Evolutionary conservation across 2,888 invertebrate species (phyloP).

Genomic region (Rhingia rostrata): DNA sequence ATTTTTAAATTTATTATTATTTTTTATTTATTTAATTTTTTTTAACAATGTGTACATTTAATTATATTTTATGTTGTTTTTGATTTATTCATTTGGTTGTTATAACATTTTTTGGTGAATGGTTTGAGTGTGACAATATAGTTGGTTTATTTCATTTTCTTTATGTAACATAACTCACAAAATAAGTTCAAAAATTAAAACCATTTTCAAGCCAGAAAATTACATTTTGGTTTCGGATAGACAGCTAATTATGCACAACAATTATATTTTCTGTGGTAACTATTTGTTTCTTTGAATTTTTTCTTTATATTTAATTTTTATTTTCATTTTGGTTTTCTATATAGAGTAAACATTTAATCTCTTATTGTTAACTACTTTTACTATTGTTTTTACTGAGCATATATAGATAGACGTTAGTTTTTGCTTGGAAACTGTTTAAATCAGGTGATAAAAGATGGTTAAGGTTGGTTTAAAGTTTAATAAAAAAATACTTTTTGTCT

Average conservation of each 20-base stretch:
- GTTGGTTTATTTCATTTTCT: neutral
- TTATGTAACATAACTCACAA: conserved; percentile 14
- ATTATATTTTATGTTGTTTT: conserved; percentile 3
- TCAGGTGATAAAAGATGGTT: no score
- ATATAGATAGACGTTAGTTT: no score
- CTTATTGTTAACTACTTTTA: conserved; percentile 28
- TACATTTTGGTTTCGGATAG: conserved; percentile 11
- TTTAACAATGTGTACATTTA: conserved; percentile 35
- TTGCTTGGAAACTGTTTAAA: no score
- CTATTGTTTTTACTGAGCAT: conserved; percentile 19
- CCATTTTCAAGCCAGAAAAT: neutral
- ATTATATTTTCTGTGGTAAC: neutral
- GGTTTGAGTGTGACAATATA: conserved; percentile 10
- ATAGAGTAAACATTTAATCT: conserved; percentile 37
- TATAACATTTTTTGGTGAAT: conserved; percentile 16
- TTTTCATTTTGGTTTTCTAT: conserved; percentile 2
- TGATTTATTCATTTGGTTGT: conserved; percentile 5
- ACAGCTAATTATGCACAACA: conserved; percentile 43
- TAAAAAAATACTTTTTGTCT: no score
- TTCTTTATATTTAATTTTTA: no score
- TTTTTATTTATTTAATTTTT: conserved; percentile 23
- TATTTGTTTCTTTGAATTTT: neutral
- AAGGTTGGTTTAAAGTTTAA: no score
- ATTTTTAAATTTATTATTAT: conserved; percentile 6
- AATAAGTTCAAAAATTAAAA: neutral